Evolutionary conservation across 2,888 invertebrate genomes (phyloP).

Genomic region (Nemapogon koenigi): DNA sequence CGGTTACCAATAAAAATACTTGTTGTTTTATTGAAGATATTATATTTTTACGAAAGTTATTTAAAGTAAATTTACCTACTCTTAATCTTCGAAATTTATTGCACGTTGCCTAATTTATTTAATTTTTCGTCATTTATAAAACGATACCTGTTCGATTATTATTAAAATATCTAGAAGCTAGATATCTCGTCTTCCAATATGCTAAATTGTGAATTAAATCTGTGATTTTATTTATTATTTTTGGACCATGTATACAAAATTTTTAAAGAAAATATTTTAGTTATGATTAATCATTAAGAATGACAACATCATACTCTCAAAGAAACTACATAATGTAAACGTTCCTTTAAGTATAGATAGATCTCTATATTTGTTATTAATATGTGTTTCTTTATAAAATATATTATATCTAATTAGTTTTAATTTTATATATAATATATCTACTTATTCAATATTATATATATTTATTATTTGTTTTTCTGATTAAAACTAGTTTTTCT

Average conservation of each 20-base stretch:
- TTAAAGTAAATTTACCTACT: no score
- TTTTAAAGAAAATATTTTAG: neutral
- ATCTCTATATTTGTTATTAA: constrained; percentile 55
- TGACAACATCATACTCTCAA: constrained; percentile 31
- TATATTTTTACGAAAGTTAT: constrained; percentile 50
- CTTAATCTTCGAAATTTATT: constrained; percentile 38
- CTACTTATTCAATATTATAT: no score
- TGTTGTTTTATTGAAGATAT: constrained; percentile 59
- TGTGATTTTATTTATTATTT: no score
- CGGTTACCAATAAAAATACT: constrained; percentile 64
- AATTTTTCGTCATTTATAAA: no score
- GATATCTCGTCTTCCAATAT: no score
- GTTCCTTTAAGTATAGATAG: constrained; percentile 62
- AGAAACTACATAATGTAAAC: constrained; percentile 50
- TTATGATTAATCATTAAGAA: no score
- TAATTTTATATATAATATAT: no score
- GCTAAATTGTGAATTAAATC: no score
- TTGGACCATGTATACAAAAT: neutral
- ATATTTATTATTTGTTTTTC: neutral
- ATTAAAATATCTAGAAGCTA: no score
- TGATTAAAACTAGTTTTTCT: neutral
- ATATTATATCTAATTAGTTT: no score
- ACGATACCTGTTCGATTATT: no score
- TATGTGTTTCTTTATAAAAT: constrained; percentile 23
- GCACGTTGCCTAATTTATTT: constrained; percentile 49